Evolutionary conservation across 1,140 invertebrate species (phyloP), one percentile per base, ranked within the genome.

Genomic region (Spodoptera litura): DNA sequence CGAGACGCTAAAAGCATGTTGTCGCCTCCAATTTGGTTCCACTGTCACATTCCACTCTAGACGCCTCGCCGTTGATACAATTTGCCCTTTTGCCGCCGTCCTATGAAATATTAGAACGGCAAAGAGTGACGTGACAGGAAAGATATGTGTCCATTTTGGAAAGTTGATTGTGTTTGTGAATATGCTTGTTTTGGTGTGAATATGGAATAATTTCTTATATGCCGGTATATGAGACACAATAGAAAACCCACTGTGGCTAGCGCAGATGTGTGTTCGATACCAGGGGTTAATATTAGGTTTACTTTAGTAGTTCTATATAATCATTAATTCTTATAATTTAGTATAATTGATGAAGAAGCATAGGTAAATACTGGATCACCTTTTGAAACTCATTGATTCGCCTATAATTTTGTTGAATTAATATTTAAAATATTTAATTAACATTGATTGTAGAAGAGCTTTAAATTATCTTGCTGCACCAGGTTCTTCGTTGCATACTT

Each of bases 1-100:
- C 85, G 84, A 85, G 84, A 79, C 78, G 87, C 91, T 93, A 93
- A 93, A 93, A 93, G 91, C 91, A 90, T 92, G 89, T 89, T 92
- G 89, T 91, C 91, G 83, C 79, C 84, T 88, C 85, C 91, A 91
- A 93, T 93, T 93, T 90, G 82, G 82, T 79, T 82, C 84, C 81
- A 77, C 85, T 88, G 86, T 92, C 88, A 90, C 82, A 87, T 86
- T 82, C 83, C 86, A 87, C 86, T 91, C 85, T 83, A 68, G 62
- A 49, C 53, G 74, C 78, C 73, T 78, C 55, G 68, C 77, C 58
- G 71, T 74, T 89, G 88, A 91, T 88, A 89, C 85, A 93, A 90
- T 89, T 88, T 90, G 83, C 86, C 84, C 85, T 84, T 87, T 84
- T 78, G 80, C 72, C 31, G 80, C 72, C 38, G 81, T 81, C 80